Conservation (phyloP, 2,113 vertebrate species). For the Myodes glareolus region DNA sequence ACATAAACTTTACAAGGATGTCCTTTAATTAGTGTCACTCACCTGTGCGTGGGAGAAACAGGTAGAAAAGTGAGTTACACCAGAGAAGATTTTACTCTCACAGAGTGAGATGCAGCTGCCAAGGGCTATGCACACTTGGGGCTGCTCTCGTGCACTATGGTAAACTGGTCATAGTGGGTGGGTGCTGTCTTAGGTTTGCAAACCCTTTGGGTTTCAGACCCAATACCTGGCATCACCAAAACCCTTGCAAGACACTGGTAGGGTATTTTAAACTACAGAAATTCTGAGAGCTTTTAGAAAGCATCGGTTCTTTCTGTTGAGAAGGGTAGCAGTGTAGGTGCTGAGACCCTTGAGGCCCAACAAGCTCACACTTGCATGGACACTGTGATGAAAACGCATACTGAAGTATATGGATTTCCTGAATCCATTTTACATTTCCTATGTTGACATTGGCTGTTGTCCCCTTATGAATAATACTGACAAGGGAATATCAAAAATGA, state of each 20-base stretch:
- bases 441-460: background rate
- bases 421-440: background rate
- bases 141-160: background rate
- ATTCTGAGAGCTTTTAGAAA: conserved; percentile 40
- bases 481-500: conserved; percentile 40
- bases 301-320: background rate
- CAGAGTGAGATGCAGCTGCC: background rate
- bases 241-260: background rate
- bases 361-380: background rate
- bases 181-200: background rate
- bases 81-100: background rate
- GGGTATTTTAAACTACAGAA: background rate
- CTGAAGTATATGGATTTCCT: background rate
- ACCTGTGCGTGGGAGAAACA: conserved; percentile 2
- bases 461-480: background rate
- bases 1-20: conserved; percentile 21
- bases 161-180: background rate
- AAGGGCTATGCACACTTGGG: background rate
- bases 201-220: background rate
- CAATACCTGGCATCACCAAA: background rate
- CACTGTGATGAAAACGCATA: background rate
- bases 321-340: background rate
- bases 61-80: conserved; percentile 31
- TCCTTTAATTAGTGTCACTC: background rate
- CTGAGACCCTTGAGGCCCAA: background rate